phyloP scores from a whole-genome alignment of 2,888 invertebrate species.

The Andrena minutula region DNA sequence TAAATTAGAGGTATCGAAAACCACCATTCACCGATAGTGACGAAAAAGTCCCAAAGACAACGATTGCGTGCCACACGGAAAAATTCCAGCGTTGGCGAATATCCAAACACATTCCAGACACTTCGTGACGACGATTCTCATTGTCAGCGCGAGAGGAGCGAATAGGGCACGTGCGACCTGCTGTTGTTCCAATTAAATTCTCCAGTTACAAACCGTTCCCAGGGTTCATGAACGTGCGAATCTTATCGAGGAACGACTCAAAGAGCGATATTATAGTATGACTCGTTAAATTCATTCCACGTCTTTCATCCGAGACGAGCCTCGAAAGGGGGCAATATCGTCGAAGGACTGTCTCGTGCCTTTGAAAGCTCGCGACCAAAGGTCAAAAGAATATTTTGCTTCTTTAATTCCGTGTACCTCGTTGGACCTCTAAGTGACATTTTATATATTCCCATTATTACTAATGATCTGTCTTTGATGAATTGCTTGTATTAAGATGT shows the following conservation, averaged over 20 bases:
- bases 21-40: background rate
- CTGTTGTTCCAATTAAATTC: constrained; percentile 60
- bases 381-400: constrained; percentile 11
- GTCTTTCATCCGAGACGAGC: constrained; percentile 40
- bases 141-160: constrained; percentile 14
- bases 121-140: constrained; percentile 4
- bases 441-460: no score
- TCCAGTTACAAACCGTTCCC: constrained; percentile 61
- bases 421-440: no score
- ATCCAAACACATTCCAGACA: constrained; percentile 23
- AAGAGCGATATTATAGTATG: constrained; percentile 25
- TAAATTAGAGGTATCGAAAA: no score
- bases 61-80: background rate
- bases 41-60: background rate
- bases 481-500: background rate
- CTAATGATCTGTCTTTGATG: background rate
- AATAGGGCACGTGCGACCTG: constrained; percentile 45
- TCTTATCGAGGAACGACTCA: constrained; percentile 39
- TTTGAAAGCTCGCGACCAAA: background rate
- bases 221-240: constrained; percentile 46
- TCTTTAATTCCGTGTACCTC: background rate
- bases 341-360: constrained; percentile 4
- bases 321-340: constrained; percentile 31
- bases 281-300: constrained; percentile 37
- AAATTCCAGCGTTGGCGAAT: constrained; percentile 18